Conservation (phyloP, 1,140 invertebrate species). For the Lycorma delicatula region DNA sequence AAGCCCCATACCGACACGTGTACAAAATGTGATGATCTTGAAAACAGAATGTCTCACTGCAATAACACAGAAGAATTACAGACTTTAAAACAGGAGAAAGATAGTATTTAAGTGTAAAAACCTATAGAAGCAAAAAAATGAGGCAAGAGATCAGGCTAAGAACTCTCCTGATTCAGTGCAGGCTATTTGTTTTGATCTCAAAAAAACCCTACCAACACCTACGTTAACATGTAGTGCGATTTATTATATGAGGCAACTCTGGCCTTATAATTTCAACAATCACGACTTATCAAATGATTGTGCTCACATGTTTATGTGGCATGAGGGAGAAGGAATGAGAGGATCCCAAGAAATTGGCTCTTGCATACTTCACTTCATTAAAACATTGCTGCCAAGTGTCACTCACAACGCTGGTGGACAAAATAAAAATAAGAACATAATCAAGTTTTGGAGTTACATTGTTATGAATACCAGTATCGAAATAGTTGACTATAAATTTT, state of each 20-base stretch:
- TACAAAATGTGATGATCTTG: not conserved
- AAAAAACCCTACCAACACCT: conserved; percentile 17
- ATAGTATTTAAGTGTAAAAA: not conserved
- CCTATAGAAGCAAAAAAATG: not conserved
- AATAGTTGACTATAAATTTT: conserved; percentile 19
- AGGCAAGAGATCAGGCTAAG: not conserved
- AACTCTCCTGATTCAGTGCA: too few species aligned
- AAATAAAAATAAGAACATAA: conserved; percentile 17
- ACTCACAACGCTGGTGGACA: conserved; percentile 10
- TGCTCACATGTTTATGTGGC: conserved; percentile 23
- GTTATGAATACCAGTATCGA: conserved; percentile 18
- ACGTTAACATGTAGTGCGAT: conserved; percentile 4
- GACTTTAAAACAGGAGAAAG: not conserved
- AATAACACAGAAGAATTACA: not conserved
- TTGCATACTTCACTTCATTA: conserved; percentile 20
- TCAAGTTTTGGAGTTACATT: conserved; percentile 24
- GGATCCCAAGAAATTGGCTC: conserved; percentile 21
- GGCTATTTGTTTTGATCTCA: conserved; percentile 14
- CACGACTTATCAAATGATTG: conserved; percentile 17
- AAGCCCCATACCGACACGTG: not conserved
- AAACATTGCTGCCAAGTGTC: conserved; percentile 3
- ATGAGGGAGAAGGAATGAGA: conserved; percentile 17
- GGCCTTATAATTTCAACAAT: conserved; percentile 18
- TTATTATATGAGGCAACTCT: conserved; percentile 20
- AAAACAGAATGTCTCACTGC: not conserved